These are phyloP conservation scores for Neotragus moschatus DNA, from an alignment of 2,113 vertebrate species.

Conservation along the genomic window DNA sequence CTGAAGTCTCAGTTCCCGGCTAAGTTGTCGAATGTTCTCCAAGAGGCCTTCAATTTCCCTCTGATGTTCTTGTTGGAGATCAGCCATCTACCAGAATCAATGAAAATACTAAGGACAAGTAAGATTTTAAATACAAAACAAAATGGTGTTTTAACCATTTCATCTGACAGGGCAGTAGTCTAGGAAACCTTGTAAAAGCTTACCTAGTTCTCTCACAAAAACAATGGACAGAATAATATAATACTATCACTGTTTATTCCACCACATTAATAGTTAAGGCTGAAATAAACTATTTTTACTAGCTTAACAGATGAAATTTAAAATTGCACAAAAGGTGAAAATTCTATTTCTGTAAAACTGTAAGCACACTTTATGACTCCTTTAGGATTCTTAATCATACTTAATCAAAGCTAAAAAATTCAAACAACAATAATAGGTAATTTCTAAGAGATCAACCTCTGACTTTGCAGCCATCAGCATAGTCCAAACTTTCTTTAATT, in stretches of 20 bases:
- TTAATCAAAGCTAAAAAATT: not conserved
- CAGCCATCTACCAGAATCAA: slow-evolving; percentile 88
- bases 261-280: not conserved
- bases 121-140: not conserved
- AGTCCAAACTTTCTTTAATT: slow-evolving; percentile 99
- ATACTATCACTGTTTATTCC: not conserved
- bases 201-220: not conserved
- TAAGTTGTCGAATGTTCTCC: slow-evolving; percentile 97
- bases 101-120: not conserved
- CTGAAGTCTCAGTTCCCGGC: slow-evolving; percentile 94
- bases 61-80: slow-evolving; percentile 97
- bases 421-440: not conserved
- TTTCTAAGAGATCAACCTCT: slow-evolving; percentile 83
- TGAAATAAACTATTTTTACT: not conserved
- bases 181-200: not conserved
- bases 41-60: slow-evolving; percentile 95
- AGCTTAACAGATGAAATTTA: not conserved
- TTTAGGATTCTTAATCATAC: not conserved
- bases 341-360: slow-evolving; percentile 22
- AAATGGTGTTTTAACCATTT: not conserved
- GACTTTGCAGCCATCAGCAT: slow-evolving; percentile 99
- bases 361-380: not conserved
- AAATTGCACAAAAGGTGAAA: not conserved
- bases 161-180: not conserved
- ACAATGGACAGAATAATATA: not conserved